Percentiles rank a stretch among this genome's conserved stretches.
phyloP scores from a whole-genome alignment of 2,113 vertebrate species.

The Hyla sarda region DNA sequence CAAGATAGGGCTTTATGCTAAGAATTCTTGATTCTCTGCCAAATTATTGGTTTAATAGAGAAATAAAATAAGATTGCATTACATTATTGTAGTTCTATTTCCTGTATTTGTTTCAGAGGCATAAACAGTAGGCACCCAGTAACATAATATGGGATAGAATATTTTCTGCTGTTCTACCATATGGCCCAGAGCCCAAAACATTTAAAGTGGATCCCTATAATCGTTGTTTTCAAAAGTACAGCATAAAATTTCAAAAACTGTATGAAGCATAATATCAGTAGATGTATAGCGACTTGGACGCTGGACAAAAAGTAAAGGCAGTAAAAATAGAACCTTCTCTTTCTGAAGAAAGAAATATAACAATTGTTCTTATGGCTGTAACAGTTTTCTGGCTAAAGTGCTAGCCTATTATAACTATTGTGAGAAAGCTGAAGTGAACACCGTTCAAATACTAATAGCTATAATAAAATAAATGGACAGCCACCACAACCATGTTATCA shows the following conservation, averaged over 20 bases:
- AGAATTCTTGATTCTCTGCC: no score
- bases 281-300: background rate
- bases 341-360: background rate
- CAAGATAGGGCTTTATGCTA: no score
- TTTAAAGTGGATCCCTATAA: background rate
- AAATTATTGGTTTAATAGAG: no score
- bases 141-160: background rate
- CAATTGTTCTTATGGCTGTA: background rate
- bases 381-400: background rate
- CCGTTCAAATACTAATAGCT: background rate
- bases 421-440: background rate
- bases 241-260: background rate
- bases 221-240: background rate
- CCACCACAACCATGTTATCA: no score
- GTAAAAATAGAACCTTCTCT: background rate
- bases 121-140: background rate
- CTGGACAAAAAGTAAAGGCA: background rate
- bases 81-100: background rate
- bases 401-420: background rate
- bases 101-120: background rate
- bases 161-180: background rate
- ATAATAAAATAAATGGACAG: no score
- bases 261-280: background rate
- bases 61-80: background rate
- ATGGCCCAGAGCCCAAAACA: background rate